A percentile compares a stretch with the other conserved stretches of the same genome.
Evolutionary conservation across 2,888 invertebrate species (phyloP).

Genomic region (Lochmaea capreae): DNA sequence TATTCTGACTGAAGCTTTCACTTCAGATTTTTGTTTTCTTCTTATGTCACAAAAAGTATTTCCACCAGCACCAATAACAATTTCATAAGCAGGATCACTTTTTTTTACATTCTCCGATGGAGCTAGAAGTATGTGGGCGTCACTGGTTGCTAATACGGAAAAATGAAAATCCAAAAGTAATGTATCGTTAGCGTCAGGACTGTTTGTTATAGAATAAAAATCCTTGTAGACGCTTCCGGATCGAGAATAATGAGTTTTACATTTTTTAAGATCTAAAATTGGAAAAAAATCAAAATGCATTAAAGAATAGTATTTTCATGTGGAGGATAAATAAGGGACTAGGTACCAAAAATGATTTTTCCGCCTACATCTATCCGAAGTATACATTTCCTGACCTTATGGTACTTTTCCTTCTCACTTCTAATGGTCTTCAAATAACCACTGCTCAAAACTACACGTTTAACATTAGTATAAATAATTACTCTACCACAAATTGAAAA

Average conservation of each 20-base stretch:
- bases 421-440: no score
- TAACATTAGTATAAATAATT: no score
- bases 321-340: no score
- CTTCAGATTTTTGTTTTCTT: constrained; percentile 69
- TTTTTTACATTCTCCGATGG: constrained; percentile 65
- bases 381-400: no score
- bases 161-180: constrained; percentile 71
- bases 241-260: constrained; percentile 69
- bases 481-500: no score
- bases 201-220: constrained; percentile 67
- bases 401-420: no score
- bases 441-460: no score
- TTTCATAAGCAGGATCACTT: constrained; percentile 73
- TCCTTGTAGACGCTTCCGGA: constrained; percentile 71
- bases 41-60: constrained; percentile 78
- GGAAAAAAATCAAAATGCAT: background rate
- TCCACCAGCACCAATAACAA: constrained; percentile 79
- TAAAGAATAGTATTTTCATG: no score
- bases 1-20: constrained; percentile 70
- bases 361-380: no score
- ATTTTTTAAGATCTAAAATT: constrained; percentile 62
- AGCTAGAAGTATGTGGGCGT: constrained; percentile 78
- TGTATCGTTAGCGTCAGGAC: constrained; percentile 53
- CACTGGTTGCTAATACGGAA: constrained; percentile 74
- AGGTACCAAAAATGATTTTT: no score